phyloP scores from a whole-genome alignment of 1,140 invertebrate genomes.

The Branchinecta lindahli region DNA sequence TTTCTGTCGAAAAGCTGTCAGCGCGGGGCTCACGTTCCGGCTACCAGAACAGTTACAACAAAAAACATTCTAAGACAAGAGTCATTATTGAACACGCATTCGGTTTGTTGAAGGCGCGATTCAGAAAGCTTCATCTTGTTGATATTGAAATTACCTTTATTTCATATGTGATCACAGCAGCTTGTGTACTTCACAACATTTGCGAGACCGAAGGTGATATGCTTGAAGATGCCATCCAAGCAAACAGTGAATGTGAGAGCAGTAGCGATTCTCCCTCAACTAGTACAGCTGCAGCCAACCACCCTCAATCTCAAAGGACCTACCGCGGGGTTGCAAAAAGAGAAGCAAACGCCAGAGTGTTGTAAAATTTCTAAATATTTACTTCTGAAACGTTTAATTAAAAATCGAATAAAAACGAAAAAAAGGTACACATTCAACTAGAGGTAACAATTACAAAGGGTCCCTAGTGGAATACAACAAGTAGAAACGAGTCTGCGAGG shows the following conservation, averaged over 20 bases:
- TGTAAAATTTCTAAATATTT: not conserved
- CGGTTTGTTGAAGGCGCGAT: slow-evolving; percentile 7
- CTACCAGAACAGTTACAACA: slow-evolving; percentile 5
- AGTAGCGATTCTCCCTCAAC: not conserved
- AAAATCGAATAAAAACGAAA: not conserved
- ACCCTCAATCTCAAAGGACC: slow-evolving; percentile 5
- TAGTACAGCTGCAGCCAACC: slow-evolving; percentile 7
- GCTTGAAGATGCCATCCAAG: slow-evolving; percentile 4
- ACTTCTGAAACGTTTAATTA: not conserved
- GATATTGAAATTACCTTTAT: slow-evolving; percentile 6
- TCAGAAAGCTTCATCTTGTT: slow-evolving; percentile 5
- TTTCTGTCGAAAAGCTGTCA: slow-evolving; percentile 5
- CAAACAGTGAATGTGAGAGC: slow-evolving; percentile 1
- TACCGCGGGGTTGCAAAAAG: not conserved
- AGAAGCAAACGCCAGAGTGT: not conserved
- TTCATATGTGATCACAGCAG: slow-evolving; percentile 8
- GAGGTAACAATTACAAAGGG: not conserved
- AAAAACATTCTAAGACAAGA: slow-evolving; percentile 6
- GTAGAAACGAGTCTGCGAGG: slow-evolving; percentile 4
- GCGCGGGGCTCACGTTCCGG: not conserved
- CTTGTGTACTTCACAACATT: slow-evolving; percentile 5
- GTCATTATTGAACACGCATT: slow-evolving; percentile 5
- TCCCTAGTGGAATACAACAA: slow-evolving; percentile 1
- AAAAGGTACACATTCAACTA: slow-evolving; percentile 6
- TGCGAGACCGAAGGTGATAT: not conserved